Evolutionary conservation across 2,113 vertebrate species (phyloP), one percentile per base, ranked within the genome.

Genomic region (Pongo abelii): DNA sequence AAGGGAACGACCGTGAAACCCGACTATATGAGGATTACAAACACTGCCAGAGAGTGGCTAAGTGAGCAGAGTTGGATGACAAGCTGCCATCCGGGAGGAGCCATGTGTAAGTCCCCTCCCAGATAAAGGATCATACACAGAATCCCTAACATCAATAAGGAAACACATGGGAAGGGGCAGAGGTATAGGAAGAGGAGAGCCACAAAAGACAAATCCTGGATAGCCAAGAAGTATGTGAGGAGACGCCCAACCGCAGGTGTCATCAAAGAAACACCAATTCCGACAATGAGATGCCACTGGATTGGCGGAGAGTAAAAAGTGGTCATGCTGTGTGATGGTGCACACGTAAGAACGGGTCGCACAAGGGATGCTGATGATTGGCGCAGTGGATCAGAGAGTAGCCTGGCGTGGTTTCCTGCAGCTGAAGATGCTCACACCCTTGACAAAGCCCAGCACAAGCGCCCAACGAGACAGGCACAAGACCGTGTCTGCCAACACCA

Each of bases 401-500:
- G 2, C 38, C 48, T 2, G 18, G 74, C 23, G 0, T 2, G 0
- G 61, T 25, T n/a, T 14, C 55, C 38, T 1, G 14, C 18, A 18
- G 16, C 70, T 9, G 57, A 32, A 16, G 25, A 40, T 4, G 3
- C 72, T 17, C 5, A 9, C 0, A 32, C 8, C 14, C 64, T 59
- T 14, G 14, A 59, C 50, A 48, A 40, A n/a, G 46, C 16, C 48
- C 13, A 2, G 48, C 70, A 25, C 88, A 35, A 77, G 20, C 5
- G 1, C 10, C 8, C 57, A 22, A 13, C 12, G 50, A 43, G 35
- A 17, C n/a, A 22, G 70, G 78, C 0, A 0, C 17, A 3, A 11
- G 70, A 23, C 8, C 1, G 1, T 4, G 3, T 3, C 22, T 25
- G 1, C 9, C 80, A 23, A 8, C 35, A 10, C n/a, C 0, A 0